These are phyloP conservation scores for Lagopus muta DNA, from an alignment of 2,113 vertebrate genomes.

Conservation along the genomic window DNA sequence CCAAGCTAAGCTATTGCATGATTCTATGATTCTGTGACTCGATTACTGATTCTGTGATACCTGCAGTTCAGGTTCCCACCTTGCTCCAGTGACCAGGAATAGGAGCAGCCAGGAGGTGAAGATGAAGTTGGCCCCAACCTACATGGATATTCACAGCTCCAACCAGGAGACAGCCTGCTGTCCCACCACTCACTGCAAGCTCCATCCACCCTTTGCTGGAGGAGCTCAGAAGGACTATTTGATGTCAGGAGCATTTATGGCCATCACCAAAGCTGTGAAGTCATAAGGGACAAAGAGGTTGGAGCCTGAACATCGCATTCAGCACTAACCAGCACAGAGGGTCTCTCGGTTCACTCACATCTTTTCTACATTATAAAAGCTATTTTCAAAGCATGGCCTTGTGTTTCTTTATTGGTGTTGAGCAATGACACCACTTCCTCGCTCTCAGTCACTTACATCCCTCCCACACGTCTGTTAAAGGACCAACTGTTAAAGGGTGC, in stretches of 20 bases:
- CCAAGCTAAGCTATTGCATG: no score
- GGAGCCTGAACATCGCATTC: background rate
- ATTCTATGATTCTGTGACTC: no score
- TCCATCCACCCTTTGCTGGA: background rate
- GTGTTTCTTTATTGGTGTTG: constrained; percentile 16
- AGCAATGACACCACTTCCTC: constrained; percentile 19
- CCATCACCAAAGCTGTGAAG: background rate
- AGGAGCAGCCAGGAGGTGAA: background rate
- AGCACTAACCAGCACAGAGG: background rate
- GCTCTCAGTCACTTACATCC: background rate
- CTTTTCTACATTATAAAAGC: background rate
- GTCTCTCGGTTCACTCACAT: background rate
- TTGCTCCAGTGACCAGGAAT: background rate
- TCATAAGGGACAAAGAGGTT: background rate
- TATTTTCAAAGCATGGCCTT: background rate
- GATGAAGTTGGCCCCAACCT: background rate
- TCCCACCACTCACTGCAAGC: background rate
- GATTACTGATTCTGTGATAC: background rate
- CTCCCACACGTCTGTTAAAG: constrained; percentile 32
- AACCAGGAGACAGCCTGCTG: background rate
- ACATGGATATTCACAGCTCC: background rate
- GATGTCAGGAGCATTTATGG: background rate
- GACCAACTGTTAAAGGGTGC: constrained; percentile 35
- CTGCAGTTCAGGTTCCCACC: background rate
- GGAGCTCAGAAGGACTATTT: background rate